phyloP scores from a whole-genome alignment of 2,888 invertebrate genomes.

The Gonocerus acuteangulatus region DNA sequence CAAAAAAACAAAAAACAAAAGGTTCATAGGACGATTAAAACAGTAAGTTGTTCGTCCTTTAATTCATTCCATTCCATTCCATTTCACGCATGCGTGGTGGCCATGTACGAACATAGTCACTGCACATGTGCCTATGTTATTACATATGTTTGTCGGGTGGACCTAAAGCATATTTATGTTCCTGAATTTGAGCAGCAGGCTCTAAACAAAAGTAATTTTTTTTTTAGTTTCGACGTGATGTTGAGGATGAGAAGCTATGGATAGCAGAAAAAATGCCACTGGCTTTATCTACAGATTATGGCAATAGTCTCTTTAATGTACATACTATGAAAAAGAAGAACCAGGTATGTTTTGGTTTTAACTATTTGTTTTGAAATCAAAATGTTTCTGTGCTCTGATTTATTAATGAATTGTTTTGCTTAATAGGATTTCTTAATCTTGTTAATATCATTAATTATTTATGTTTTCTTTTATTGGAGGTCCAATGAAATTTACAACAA shows the following conservation, averaged over 20 bases:
- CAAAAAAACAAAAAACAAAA: too few relatives aligned
- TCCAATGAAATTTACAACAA: too few relatives aligned
- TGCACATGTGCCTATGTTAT: background rate
- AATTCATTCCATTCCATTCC: too few relatives aligned
- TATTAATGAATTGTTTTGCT: conserved; percentile 8
- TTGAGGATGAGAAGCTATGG: conserved; percentile 98
- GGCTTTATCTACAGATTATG: conserved; percentile 83
- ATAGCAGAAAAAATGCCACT: conserved; percentile 93
- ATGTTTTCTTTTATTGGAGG: too few relatives aligned
- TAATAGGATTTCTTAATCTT: background rate
- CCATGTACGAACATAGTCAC: too few relatives aligned
- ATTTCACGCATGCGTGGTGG: too few relatives aligned
- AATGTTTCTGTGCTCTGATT: background rate
- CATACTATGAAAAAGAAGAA: conserved; percentile 97
- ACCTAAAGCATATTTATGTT: too few relatives aligned
- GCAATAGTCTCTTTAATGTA: conserved; percentile 95
- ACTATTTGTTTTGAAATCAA: background rate
- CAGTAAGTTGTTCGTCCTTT: too few relatives aligned
- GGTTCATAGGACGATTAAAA: too few relatives aligned
- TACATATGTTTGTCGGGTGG: too few relatives aligned
- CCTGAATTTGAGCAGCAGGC: too few relatives aligned
- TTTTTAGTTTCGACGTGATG: conserved; percentile 80
- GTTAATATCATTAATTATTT: background rate
- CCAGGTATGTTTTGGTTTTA: conserved; percentile 46
- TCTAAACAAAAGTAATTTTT: conserved; percentile 11